Evolutionary conservation across 2,113 vertebrate genomes (phyloP).

Genomic region (Propithecus coquereli): DNA sequence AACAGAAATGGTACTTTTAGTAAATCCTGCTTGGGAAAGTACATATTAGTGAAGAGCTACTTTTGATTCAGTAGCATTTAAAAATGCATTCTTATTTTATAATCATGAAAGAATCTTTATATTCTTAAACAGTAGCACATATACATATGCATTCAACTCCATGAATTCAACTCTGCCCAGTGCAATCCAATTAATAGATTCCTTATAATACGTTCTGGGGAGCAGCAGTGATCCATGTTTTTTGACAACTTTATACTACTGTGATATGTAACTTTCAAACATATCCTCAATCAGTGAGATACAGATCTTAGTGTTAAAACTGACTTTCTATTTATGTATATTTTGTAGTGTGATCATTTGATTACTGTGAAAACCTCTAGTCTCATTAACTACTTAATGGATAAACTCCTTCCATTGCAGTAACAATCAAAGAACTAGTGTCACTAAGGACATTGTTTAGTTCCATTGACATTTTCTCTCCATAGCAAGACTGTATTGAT

Average conservation of each 20-base stretch:
- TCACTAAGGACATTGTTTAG: background rate
- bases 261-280: background rate
- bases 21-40: background rate
- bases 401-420: background rate
- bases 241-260: background rate
- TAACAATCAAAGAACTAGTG: background rate
- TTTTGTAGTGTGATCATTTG: background rate
- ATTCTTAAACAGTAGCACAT: background rate
- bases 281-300: background rate
- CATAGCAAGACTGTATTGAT: background rate
- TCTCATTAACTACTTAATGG: background rate
- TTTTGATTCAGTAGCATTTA: background rate
- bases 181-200: background rate
- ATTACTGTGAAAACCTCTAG: background rate
- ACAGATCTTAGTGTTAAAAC: background rate
- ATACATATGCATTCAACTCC: background rate
- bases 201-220: background rate
- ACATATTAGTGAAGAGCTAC: background rate
- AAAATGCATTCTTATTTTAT: constrained; percentile 12
- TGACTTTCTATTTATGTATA: background rate
- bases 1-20: background rate
- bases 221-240: background rate
- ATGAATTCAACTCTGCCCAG: background rate
- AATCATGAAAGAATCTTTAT: background rate
- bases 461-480: background rate